Percentiles rank a stretch among this genome's conserved stretches.
Conservation (phyloP, 2,888 invertebrate species). For the Synergus japonicus region DNA sequence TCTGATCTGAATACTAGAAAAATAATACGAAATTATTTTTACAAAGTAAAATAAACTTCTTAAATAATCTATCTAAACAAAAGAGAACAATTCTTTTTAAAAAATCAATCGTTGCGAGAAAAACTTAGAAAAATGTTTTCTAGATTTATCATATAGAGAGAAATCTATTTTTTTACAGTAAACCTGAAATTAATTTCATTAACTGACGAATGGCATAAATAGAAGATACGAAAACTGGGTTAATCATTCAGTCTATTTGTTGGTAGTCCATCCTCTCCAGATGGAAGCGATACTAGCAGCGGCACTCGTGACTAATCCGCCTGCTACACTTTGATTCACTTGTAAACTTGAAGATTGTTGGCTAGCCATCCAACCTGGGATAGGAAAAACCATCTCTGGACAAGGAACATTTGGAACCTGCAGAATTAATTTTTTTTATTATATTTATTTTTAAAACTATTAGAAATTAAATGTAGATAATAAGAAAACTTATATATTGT, state of each 20-base stretch:
- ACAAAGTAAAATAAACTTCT: not conserved
- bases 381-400: slow-evolving; percentile 78
- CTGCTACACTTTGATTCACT: slow-evolving; percentile 81
- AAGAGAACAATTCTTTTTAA: not conserved
- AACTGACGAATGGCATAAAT: slow-evolving; percentile 16
- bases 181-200: slow-evolving; percentile 1
- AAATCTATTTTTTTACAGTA: not conserved
- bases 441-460: not conserved
- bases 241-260: slow-evolving; percentile 74
- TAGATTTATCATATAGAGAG: not conserved
- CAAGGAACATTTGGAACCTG: slow-evolving; percentile 80
- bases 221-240: slow-evolving; percentile 38
- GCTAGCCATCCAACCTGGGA: slow-evolving; percentile 70
- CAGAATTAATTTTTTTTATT: slow-evolving; percentile 40
- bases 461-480: not conserved
- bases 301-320: slow-evolving; percentile 88
- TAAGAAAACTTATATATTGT: not conserved
- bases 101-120: not conserved
- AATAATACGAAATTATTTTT: not conserved
- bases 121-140: not conserved
- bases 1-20: not conserved
- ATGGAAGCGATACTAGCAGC: slow-evolving; percentile 90
- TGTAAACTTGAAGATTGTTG: slow-evolving; percentile 74
- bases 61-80: not conserved
- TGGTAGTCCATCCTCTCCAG: slow-evolving; percentile 86